Evolutionary conservation across 2,888 invertebrate genomes (phyloP).

Genomic region (Incurvaria masculella): DNA sequence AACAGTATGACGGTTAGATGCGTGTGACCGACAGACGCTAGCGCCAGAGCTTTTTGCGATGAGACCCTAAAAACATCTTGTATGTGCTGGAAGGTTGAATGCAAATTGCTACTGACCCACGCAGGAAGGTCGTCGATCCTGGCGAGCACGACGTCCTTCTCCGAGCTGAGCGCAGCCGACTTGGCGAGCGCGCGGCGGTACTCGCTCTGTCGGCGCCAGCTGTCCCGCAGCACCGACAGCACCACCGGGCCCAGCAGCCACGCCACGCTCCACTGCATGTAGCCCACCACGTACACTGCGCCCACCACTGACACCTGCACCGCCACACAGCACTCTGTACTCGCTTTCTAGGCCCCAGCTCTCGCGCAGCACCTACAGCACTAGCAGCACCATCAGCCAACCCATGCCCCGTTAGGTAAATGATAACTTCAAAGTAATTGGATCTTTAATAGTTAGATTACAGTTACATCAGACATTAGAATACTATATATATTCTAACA

Average conservation of each 20-base stretch:
- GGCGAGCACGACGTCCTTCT: conserved; percentile 84
- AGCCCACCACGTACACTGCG: conserved; percentile 74
- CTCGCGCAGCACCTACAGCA: no score
- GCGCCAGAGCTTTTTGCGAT: no score
- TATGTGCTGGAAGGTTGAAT: no score
- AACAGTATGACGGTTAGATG: no score
- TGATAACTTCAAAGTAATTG: no score
- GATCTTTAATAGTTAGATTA: no score
- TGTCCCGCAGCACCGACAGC: conserved; percentile 74
- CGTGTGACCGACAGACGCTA: no score
- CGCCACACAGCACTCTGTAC: conserved; percentile 5
- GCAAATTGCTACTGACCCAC: conserved; percentile 68
- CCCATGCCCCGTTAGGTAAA: no score
- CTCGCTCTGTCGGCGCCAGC: conserved; percentile 72
- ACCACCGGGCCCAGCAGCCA: conserved; percentile 84
- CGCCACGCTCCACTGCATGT: conserved; percentile 84
- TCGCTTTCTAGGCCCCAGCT: neutral
- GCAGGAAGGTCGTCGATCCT: conserved; percentile 88
- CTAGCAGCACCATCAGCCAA: no score
- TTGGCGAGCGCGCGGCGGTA: conserved; percentile 73
- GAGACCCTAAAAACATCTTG: no score
- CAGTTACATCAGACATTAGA: no score
- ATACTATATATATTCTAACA: no score
- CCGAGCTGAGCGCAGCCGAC: conserved; percentile 71
- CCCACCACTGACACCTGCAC: conserved; percentile 67